phyloP scores from a whole-genome alignment of 2,113 vertebrate genomes.

The Tretioscincus oriximinensis region DNA sequence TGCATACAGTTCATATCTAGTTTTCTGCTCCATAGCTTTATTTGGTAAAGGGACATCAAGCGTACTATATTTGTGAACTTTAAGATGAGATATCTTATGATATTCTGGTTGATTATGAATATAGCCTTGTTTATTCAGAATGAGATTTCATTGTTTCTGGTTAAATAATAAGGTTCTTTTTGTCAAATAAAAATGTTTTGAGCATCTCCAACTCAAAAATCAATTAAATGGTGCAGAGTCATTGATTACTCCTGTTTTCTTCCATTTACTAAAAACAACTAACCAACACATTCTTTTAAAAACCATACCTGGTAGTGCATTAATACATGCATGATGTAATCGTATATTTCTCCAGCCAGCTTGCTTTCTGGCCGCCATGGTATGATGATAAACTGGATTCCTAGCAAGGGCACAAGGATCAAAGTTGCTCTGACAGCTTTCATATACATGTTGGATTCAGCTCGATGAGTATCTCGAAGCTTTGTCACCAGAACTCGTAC shows the following conservation, averaged over 20 bases:
- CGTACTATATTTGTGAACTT: background rate
- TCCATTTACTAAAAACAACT: constrained; percentile 6
- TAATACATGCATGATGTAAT: constrained; percentile 95
- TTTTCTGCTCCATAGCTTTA: background rate
- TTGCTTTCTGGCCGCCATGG: constrained; percentile 95
- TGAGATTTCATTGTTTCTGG: background rate
- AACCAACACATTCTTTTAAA: background rate
- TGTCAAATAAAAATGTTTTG: background rate
- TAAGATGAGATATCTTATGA: background rate
- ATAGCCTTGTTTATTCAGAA: background rate
- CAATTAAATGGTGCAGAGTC: constrained; percentile 9
- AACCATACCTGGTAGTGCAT: constrained; percentile 93
- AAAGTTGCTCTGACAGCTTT: constrained; percentile 95
- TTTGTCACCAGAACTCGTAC: constrained; percentile 94
- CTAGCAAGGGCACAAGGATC: constrained; percentile 93
- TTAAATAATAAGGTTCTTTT: background rate
- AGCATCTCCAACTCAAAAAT: constrained; percentile 4
- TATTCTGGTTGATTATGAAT: background rate
- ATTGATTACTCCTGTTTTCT: background rate
- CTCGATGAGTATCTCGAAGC: constrained; percentile 86
- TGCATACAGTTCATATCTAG: background rate
- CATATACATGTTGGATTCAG: constrained; percentile 96
- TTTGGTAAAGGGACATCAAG: background rate
- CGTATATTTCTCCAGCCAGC: constrained; percentile 90
- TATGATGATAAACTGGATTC: constrained; percentile 94